These are phyloP conservation scores for Pogoniulus pusillus DNA, from an alignment of 2,797 vertebrate genomes.

Conservation along the genomic window DNA sequence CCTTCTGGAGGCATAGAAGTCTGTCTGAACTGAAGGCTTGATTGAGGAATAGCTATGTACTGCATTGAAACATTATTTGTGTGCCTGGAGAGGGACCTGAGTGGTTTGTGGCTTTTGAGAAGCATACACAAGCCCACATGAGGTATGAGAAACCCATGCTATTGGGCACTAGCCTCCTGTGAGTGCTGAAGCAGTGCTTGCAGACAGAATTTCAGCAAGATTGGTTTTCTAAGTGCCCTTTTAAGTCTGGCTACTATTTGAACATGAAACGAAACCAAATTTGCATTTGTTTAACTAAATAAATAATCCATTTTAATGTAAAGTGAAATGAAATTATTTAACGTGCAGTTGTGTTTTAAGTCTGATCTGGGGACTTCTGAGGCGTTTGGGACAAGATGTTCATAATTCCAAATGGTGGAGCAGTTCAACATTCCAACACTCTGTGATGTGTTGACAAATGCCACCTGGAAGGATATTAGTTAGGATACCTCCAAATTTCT, in stretches of 20 bases:
- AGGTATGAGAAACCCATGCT: background rate
- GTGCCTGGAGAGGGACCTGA: background rate
- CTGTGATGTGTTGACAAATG: background rate
- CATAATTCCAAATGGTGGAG: background rate
- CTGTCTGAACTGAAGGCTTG: background rate
- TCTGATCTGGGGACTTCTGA: background rate
- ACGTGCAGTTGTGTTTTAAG: background rate
- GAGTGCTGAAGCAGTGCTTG: background rate
- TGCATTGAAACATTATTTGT: background rate
- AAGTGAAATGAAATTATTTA: background rate
- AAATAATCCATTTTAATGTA: rapidly evolving
- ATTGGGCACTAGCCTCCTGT: background rate
- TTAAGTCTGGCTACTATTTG: background rate
- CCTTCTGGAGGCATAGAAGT: background rate
- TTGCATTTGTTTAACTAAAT: background rate
- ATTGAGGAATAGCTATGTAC: background rate
- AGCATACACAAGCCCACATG: rapidly evolving
- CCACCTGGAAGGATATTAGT: background rate
- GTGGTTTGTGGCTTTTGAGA: background rate
- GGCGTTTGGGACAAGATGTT: background rate
- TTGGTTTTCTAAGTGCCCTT: background rate
- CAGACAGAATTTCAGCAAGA: background rate
- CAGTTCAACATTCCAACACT: background rate
- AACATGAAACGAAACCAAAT: background rate
- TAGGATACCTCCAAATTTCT: background rate